Base-by-base conservation (phyloP, 2,113 vertebrate genomes). In the Desmodus rotundus region DNA sequence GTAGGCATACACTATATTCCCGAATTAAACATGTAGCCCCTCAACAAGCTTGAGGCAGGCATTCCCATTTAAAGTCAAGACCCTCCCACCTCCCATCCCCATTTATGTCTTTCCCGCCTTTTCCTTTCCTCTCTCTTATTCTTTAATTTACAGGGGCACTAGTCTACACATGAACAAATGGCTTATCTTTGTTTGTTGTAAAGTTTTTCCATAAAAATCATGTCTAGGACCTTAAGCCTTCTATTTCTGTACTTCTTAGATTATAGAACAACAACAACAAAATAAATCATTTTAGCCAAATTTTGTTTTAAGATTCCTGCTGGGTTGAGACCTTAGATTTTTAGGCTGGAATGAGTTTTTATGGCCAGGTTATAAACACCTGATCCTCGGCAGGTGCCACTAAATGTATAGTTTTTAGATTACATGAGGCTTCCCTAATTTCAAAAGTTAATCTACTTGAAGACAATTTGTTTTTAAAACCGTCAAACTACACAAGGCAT, bases 311-410 rank as follows among this genome's bases (percentile, higher is more conserved):
- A 94, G 97, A 96, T 96, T 97, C 93, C 91, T 98, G 89, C 96
- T 97, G 92, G 82, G 77, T 70, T 73, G 89, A 98, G 81, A 98
- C 54, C 98, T 97, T 92, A 95, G 88, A 96, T 95, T 98, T 58
- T 97, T 82, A 97, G 90, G 90, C 65, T 76, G n/a, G 67, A 97
- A 97, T 96, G 87, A 96, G 96, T 96, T 98, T 98, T 98, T 98
- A 98, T 96, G 78, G 81, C 73, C 87, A 89, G 87, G 96, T 96
- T 97, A 98, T 97, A 98, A 98, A 98, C 96, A 98, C 97, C 97
- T 98, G 94, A 98, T 97, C 95, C 96, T 89, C 93, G 98, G 97
- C 97, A 97, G 93, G 96, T 97, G 70, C 72, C 72, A 95, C 20
- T 96, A 89, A 96, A 96, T 85, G 89, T 95, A 95, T 41, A 97